These are phyloP conservation scores for Myrmecophaga tridactyla DNA, from an alignment of 2,113 vertebrate genomes.

Conservation along the genomic window DNA sequence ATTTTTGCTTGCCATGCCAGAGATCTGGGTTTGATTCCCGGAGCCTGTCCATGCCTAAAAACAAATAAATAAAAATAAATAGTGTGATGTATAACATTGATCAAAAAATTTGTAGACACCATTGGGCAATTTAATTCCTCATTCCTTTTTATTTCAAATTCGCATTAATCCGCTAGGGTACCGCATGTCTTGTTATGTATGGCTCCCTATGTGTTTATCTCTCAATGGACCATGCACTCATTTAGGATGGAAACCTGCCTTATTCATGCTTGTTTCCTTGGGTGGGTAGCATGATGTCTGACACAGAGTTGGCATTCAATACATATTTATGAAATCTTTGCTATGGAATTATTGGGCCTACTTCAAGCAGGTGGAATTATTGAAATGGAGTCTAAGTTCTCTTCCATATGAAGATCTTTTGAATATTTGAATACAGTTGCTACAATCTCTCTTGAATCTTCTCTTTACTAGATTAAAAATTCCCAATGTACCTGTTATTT, in stretches of 20 bases:
- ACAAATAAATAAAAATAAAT: too few species aligned
- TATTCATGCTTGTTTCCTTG: neutral
- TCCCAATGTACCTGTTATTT: neutral
- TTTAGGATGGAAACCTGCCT: neutral
- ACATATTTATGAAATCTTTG: neutral
- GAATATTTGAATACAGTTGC: neutral
- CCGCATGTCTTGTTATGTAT: accelerated
- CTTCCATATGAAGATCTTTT: neutral
- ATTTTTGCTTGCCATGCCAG: too few species aligned
- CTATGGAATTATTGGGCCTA: neutral
- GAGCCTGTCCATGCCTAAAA: too few species aligned
- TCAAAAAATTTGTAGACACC: neutral
- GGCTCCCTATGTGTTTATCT: neutral
- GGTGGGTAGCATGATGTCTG: neutral
- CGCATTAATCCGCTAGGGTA: neutral
- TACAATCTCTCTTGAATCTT: neutral
- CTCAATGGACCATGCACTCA: neutral
- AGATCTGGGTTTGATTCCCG: too few species aligned
- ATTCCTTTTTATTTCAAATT: neutral
- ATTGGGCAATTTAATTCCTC: neutral
- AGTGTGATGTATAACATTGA: neutral
- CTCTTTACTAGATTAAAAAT: neutral
- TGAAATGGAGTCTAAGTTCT: neutral
- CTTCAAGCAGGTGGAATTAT: neutral
- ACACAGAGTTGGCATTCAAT: neutral